Base-by-base conservation (phyloP, 2,888 invertebrate genomes). In the Rutpela maculata region DNA sequence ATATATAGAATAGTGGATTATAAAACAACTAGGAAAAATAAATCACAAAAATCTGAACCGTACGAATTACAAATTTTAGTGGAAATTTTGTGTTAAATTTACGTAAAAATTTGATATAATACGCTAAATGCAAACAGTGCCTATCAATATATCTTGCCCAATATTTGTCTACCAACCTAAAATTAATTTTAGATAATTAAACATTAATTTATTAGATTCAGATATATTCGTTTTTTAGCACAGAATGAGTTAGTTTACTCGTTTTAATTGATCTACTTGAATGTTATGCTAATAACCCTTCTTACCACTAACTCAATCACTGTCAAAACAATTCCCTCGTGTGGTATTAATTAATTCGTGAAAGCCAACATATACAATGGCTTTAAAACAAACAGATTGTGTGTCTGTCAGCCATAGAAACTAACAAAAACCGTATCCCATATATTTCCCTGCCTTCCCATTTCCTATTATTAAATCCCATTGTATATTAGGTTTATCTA, bases 351-450 rank as follows among this genome's bases (percentile, higher is more conserved):
- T 62, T 62, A 26, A 63, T 63, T 63, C 31, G 9, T 50, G 17
- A 35, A 35, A 31, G 17, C 31, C 7, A n/a, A 35, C 62, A 17
- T 35, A 35, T 35, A 63, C 35, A 35, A 35, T 35, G 35, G n/a
- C 62, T 63, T 63, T 63, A 63, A 35, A 63, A 35, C 26, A n/a
- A 62, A 71, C 55, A 63, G 19, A 72, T 62, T 72, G 72, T 62
- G 50, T 22, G 63, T 72, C 31, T 56, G 26, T 35, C 57, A 26
- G 17, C 68, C n/a, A 50, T 15, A 15, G 50, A n/a, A 50, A 50
- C n/a, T 50, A 62, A 62, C 26, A 62, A 62, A 70, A 70, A 70
- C 70, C 70, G 38, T 38, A 22, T 22, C 43, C 43, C 26, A 60
- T 38, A 19, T 43, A 50, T 62, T 71, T 62, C 38, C 50, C 62